Evolutionary conservation across 2,113 vertebrate species (phyloP).

Genomic region (Ceyx melanurus): DNA sequence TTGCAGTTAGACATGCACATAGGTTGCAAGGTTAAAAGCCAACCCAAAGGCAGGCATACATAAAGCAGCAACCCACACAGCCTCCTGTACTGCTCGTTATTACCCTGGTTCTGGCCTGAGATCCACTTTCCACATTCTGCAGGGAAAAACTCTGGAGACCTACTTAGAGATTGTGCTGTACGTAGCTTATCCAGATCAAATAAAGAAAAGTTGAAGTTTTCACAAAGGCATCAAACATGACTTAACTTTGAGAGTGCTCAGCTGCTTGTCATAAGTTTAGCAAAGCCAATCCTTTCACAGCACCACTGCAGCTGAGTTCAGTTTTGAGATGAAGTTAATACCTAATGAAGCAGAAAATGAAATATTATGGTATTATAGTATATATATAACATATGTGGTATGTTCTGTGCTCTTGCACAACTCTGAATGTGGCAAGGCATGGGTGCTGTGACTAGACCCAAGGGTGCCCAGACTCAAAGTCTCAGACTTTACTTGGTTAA

Average conservation of each 20-base stretch:
- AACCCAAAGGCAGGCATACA: not conserved
- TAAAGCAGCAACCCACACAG: not conserved
- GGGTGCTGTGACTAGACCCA: not conserved
- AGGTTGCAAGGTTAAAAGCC: not conserved
- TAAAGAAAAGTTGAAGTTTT: not conserved
- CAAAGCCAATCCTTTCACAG: not conserved
- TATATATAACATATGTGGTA: no score
- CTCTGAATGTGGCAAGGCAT: not conserved
- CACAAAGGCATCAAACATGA: not conserved
- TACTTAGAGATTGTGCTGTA: not conserved
- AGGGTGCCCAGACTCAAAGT: not conserved
- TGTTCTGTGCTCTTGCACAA: not conserved
- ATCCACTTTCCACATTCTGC: not conserved
- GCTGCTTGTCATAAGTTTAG: not conserved
- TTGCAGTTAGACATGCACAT: accelerated
- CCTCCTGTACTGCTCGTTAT: not conserved
- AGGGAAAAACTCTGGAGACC: not conserved
- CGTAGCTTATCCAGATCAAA: not conserved
- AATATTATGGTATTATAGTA: not conserved
- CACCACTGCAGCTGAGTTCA: not conserved
- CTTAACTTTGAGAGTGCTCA: not conserved
- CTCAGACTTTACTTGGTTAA: not conserved
- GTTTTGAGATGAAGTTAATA: not conserved
- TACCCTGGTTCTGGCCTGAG: not conserved
- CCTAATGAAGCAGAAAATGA: not conserved